Base-by-base conservation (phyloP, 2,888 invertebrate genomes). In the Metallyticus violacea region DNA sequence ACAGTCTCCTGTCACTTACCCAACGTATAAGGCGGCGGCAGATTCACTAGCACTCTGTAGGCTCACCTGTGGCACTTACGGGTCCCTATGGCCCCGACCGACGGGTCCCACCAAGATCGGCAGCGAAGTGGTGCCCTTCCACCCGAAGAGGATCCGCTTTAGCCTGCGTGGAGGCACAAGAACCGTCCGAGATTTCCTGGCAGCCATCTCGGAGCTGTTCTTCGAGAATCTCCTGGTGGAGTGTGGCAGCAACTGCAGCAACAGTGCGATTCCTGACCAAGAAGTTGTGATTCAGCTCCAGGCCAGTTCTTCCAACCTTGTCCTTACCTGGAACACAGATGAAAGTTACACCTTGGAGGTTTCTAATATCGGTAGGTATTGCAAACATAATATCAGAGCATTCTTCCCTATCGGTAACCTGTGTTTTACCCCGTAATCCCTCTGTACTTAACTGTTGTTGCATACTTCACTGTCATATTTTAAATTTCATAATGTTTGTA, bases 11-110 rank as follows among this genome's bases (percentile, higher is more conserved):
- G 40, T 62, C 40, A 62, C 40, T 3, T 62, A 30, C 27, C 78
- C 86, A 0, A 62, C 77, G 1, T n/a, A 40, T 1, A 25, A 86
- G 15, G 40, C 86, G 4, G 78, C 81, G 6, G 40, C 28, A n/a
- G 30, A 26, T 27, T 85, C 85, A 1, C 91, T 95, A 88, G 93
- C 94, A 87, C 92, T 94, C 78, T 96, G 96, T 89, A 93, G 95
- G 26, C 92, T 96, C 6, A 94, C 94, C 0, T 96, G 96, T 89
- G 96, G 95, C 0, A 91, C 93, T 76, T 94, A 94, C 89, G 95
- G 96, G 0, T 93, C 94, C 0, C 92, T 96, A 25, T 96, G 96
- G 96, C 96, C 96, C 0, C 91, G 92, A 89, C 96, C 96, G 0
- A 94, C 94, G 1, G 93, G 90, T 26, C 88, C 89, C 76, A 80